Evolutionary conservation across 30 jellyfish, hydroid and myxozoan genomes (phyloP).

Genomic region (Aurelia coerulea): DNA sequence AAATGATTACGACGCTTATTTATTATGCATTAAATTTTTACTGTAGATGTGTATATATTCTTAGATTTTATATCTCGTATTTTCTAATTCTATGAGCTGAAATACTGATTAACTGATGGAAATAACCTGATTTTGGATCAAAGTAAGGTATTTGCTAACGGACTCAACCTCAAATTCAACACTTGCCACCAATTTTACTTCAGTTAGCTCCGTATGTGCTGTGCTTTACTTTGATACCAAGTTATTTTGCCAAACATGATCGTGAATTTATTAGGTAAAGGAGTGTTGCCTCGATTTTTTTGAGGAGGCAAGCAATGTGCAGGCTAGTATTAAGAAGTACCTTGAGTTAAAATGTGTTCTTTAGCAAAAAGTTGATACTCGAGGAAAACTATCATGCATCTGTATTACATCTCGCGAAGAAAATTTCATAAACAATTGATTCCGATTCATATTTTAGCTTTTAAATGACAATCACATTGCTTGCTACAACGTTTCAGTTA

Average conservation of each 20-base stretch:
- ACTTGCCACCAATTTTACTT: neutral
- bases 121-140: neutral
- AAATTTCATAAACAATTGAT: too few relatives aligned
- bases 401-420: too few relatives aligned
- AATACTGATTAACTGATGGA: constrained; percentile 9
- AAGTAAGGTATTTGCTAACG: too few relatives aligned
- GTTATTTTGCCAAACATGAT: too few relatives aligned
- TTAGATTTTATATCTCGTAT: neutral
- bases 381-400: too few relatives aligned
- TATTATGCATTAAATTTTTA: constrained; percentile 59
- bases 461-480: too few relatives aligned
- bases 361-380: neutral
- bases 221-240: too few relatives aligned
- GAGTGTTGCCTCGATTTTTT: neutral
- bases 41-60: constrained; percentile 50
- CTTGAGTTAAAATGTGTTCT: too few relatives aligned
- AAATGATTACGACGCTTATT: constrained; percentile 49
- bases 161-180: too few relatives aligned
- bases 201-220: neutral
- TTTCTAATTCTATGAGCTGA: neutral
- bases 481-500: too few relatives aligned
- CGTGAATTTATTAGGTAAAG: neutral
- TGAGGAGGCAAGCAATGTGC: neutral
- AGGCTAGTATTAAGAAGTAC: neutral
- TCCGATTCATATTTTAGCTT: too few relatives aligned